Evolutionary conservation across 1,140 invertebrate genomes (phyloP).

Genomic region (Ptiloglossa arizonensis): DNA sequence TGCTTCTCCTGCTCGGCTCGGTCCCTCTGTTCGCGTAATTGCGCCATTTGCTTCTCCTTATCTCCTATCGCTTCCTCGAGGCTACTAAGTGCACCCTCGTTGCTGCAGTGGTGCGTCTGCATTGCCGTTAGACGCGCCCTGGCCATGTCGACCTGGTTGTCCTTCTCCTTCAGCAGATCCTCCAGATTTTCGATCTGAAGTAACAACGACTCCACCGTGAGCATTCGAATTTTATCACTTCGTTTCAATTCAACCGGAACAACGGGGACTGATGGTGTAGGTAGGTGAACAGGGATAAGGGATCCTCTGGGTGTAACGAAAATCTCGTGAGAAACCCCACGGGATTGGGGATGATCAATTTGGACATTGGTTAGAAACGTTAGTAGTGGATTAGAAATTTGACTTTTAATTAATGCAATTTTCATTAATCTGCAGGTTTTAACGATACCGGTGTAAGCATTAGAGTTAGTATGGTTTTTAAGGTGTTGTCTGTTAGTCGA

Average conservation of each 20-base stretch:
- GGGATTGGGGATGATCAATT: neutral
- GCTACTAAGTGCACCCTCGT: constrained; percentile 94
- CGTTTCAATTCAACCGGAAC: neutral
- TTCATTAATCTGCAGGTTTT: too few species aligned
- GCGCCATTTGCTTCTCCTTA: constrained; percentile 97
- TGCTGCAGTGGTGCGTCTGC: constrained; percentile 96
- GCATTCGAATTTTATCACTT: neutral
- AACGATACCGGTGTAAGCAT: too few species aligned
- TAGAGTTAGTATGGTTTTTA: too few species aligned
- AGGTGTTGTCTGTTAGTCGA: too few species aligned
- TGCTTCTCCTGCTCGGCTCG: constrained; percentile 97
- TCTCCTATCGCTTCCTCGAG: constrained; percentile 97
- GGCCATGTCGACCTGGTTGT: constrained; percentile 98
- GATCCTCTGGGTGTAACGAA: too few species aligned
- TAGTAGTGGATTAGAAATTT: too few species aligned
- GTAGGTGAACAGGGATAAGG: too few species aligned
- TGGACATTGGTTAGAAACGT: neutral
- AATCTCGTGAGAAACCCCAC: too few species aligned
- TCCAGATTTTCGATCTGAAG: constrained; percentile 97
- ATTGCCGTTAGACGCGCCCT: constrained; percentile 93
- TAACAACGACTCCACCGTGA: constrained; percentile 39
- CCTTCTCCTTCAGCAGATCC: constrained; percentile 98
- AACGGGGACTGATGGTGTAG: too few species aligned
- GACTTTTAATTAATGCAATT: too few species aligned
- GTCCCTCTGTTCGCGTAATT: constrained; percentile 95